Conservation (phyloP, 2,888 invertebrate species). For the Hirtodrosophila alboralis region DNA sequence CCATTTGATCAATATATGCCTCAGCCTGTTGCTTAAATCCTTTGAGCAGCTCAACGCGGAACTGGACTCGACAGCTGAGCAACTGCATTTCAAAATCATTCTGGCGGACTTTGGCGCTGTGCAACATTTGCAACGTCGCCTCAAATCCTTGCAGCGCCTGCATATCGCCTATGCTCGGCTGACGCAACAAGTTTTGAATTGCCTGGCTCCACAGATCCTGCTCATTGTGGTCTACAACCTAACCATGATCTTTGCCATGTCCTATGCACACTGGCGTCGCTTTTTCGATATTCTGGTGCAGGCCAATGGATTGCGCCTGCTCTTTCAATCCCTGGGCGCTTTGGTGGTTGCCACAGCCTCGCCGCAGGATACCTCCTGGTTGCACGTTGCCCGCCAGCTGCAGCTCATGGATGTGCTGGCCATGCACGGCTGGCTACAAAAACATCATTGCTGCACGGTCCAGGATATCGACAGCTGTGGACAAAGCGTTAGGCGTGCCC, state of each 20-base stretch:
- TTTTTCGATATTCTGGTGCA: conserved; percentile 33
- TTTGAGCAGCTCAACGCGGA: conserved; percentile 45
- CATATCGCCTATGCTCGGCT: conserved; percentile 36
- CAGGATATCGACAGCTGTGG: conserved; percentile 28
- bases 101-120: conserved; percentile 33
- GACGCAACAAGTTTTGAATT: conserved; percentile 39
- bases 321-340: conserved; percentile 42
- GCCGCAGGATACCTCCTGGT: conserved; percentile 41
- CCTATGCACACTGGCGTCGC: conserved; percentile 36
- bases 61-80: conserved; percentile 17
- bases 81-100: conserved; percentile 31
- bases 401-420: conserved; percentile 44
- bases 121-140: conserved; percentile 17
- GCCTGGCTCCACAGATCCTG: conserved; percentile 41
- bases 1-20: conserved; percentile 39
- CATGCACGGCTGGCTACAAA: conserved; percentile 50
- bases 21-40: conserved; percentile 44
- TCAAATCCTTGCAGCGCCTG: conserved; percentile 36
- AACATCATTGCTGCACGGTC: conserved; percentile 10
- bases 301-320: conserved; percentile 41
- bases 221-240: conserved; percentile 50
- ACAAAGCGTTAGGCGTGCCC: conserved; percentile 12
- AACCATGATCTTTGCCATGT: conserved; percentile 48
- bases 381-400: conserved; percentile 33
- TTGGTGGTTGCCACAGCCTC: conserved; percentile 23